phyloP scores from a whole-genome alignment of 1,140 invertebrate species.

The Acromyrmex echinatior region DNA sequence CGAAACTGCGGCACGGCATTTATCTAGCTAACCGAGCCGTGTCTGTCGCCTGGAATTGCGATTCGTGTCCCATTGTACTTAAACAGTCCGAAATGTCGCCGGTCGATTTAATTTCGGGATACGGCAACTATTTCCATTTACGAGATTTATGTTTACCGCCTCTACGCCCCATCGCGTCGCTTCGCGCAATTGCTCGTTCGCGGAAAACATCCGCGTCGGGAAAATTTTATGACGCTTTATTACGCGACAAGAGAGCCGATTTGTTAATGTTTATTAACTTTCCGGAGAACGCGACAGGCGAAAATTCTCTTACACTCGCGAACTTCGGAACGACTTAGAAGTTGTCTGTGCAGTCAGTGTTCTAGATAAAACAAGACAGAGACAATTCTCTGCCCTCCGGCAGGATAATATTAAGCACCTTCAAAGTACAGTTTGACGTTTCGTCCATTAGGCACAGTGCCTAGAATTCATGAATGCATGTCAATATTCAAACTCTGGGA shows the following conservation, averaged over 20 bases:
- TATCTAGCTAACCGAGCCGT: slow-evolving; percentile 74
- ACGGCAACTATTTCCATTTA: slow-evolving; percentile 75
- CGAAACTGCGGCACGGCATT: slow-evolving; percentile 65
- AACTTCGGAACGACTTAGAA: slow-evolving; percentile 42
- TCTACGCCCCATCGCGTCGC: slow-evolving; percentile 23
- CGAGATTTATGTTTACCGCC: slow-evolving; percentile 68
- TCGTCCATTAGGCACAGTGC: slow-evolving; percentile 38
- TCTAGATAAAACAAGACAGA: slow-evolving; percentile 40
- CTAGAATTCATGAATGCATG: neutral
- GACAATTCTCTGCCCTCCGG: slow-evolving; percentile 39
- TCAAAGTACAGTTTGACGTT: slow-evolving; percentile 55
- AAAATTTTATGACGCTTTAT: slow-evolving; percentile 47
- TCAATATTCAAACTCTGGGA: neutral
- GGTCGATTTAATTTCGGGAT: slow-evolving; percentile 76
- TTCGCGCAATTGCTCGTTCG: slow-evolving; percentile 63
- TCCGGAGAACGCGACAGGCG: slow-evolving; percentile 40
- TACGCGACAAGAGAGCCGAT: slow-evolving; percentile 31
- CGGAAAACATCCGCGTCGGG: slow-evolving; percentile 63
- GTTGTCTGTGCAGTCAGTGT: slow-evolving; percentile 17
- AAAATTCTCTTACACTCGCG: slow-evolving; percentile 44
- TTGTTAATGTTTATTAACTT: slow-evolving; percentile 63
- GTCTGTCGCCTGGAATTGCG: slow-evolving; percentile 74
- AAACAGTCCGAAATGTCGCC: slow-evolving; percentile 75
- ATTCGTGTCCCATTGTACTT: slow-evolving; percentile 75
- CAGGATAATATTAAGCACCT: slow-evolving; percentile 30